Evolutionary conservation across 2,888 invertebrate species (phyloP).

Genomic region (Antheraea yamamai): DNA sequence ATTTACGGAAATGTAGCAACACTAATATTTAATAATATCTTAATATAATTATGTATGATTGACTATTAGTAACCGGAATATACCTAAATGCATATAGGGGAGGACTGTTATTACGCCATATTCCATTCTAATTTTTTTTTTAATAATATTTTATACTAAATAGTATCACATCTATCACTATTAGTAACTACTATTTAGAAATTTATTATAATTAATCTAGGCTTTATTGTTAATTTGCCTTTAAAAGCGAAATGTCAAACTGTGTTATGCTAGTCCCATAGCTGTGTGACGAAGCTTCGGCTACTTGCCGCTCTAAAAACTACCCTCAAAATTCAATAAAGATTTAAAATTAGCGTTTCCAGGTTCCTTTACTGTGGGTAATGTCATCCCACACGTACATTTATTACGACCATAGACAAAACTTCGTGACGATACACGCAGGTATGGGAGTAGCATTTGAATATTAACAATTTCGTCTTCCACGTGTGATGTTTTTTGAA

Average conservation of each 20-base stretch:
- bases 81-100: slow-evolving; percentile 63
- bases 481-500: slow-evolving; percentile 34
- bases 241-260: not conserved
- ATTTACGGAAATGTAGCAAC: slow-evolving; percentile 59
- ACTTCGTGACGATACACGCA: too few species aligned
- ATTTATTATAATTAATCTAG: slow-evolving; percentile 37
- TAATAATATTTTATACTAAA: slow-evolving; percentile 58
- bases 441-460: not conserved
- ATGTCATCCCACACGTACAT: not conserved
- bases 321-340: too few species aligned
- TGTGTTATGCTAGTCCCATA: too few species aligned
- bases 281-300: too few species aligned
- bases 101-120: slow-evolving; percentile 55
- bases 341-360: too few species aligned
- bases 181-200: slow-evolving; percentile 44
- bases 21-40: slow-evolving; percentile 42
- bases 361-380: too few species aligned
- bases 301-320: too few species aligned
- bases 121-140: slow-evolving; percentile 50
- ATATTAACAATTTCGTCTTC: not conserved
- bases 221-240: slow-evolving; percentile 13
- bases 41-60: slow-evolving; percentile 50
- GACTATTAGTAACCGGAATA: slow-evolving; percentile 50
- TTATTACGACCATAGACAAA: too few species aligned
- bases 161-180: slow-evolving; percentile 70